Evolutionary conservation across 2,888 invertebrate species (phyloP), one percentile per base, ranked within the genome.

Genomic region (Tineola bisselliella): DNA sequence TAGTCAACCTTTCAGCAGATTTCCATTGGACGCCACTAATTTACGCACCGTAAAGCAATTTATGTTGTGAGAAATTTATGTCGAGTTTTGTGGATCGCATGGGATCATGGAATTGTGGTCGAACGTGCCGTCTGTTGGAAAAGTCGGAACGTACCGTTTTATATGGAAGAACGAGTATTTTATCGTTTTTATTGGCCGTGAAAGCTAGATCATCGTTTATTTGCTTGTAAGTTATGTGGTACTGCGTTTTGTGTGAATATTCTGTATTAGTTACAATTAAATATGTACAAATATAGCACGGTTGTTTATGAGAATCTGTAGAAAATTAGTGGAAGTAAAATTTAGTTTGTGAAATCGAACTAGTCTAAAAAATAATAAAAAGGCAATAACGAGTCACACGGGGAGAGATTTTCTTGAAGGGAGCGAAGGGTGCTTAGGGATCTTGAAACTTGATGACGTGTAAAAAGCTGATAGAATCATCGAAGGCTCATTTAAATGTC

Each of bases 371-470:
- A 48, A 15, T 48, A 43, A 43, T 48, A 48, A 10, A 48, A 15
- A 17, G 48, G 10, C 48, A 48, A 48, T 48, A 48, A 17, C 44
- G 48, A 3, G 10, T 17, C 48, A 48, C 48, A 17, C 48, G 17
- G 17, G 43, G 17, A n/a, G 48, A 31, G 31, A 60, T 48, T 48
- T 43, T 15, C 48, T 13, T 48, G 19, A 44, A 48, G 30, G 44
- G 12, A 44, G 44, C 17, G 38, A 44, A 31, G 44, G 60, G 58
- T 58, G 33, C 58, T 58, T 58, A 81, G 81, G 76, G 76, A 72
- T 69, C 77, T 78, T 66, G 68, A 71, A 80, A 82, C 82, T 73
- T 79, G 83, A 84, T 83, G 83, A 84, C 82, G 78, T 80, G 79
- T 75, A 73, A 77, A 79, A 74, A 48, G 59, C 60, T 38, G 60